These are phyloP conservation scores for Polylopha cassiicola DNA, from an alignment of 2,888 invertebrate species.

Conservation along the genomic window DNA sequence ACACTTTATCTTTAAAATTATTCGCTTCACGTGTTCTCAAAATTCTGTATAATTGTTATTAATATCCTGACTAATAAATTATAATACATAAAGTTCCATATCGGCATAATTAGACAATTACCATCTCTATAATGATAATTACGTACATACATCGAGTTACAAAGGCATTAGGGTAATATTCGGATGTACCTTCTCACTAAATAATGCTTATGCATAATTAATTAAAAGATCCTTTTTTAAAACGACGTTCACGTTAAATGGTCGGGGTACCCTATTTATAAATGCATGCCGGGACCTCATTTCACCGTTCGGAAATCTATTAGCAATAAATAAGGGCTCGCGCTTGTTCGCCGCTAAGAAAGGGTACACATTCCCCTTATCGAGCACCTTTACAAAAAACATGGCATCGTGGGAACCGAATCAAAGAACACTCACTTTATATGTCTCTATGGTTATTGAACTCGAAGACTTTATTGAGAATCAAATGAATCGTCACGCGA, in stretches of 20 bases:
- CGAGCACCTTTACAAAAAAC: slow-evolving; percentile 66
- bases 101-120: no score
- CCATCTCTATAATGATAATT: no score
- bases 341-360: slow-evolving; percentile 66
- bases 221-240: no score
- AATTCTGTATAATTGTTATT: slow-evolving; percentile 5
- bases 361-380: slow-evolving; percentile 74
- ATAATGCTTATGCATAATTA: no score
- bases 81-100: no score
- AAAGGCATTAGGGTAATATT: no score
- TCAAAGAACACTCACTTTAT: slow-evolving; percentile 65
- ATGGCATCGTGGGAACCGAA: slow-evolving; percentile 73
- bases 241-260: slow-evolving; percentile 37
- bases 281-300: slow-evolving; percentile 54
- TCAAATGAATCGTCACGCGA: slow-evolving; percentile 32
- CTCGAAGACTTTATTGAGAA: slow-evolving; percentile 51
- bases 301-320: slow-evolving; percentile 66
- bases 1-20: no score
- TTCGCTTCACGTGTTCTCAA: no score
- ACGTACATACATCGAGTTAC: no score
- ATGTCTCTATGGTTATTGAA: slow-evolving; percentile 53
- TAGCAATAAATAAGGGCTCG: slow-evolving; percentile 70
- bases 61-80: no score
- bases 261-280: slow-evolving; percentile 46
- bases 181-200: no score